A percentile compares a stretch with the other conserved stretches of the same genome.
Evolutionary conservation across 1,140 invertebrate species (phyloP).

Genomic region (Pseudomyrmex cubaensis): DNA sequence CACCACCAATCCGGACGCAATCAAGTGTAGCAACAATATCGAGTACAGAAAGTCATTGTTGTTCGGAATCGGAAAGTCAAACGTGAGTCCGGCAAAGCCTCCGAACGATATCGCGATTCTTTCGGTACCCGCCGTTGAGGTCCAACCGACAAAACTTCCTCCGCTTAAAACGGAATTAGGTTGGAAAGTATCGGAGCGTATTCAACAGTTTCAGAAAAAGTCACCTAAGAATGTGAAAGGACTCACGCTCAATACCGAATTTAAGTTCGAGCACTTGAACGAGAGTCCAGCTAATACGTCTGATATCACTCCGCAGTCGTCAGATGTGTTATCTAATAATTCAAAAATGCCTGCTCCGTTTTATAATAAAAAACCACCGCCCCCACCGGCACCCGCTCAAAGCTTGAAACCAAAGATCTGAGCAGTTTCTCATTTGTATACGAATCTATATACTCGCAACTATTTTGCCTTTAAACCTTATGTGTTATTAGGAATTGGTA

Average conservation of each 20-base stretch:
- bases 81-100: neutral
- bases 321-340: constrained; percentile 65
- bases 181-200: constrained; percentile 74
- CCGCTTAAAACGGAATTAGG: constrained; percentile 72
- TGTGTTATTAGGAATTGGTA: neutral
- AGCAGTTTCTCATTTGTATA: constrained; percentile 3
- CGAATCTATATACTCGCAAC: constrained; percentile 18
- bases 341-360: constrained; percentile 71
- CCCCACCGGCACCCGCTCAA: constrained; percentile 80
- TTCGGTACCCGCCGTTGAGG: neutral
- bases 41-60: constrained; percentile 70
- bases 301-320: constrained; percentile 69
- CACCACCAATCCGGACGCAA: constrained; percentile 89
- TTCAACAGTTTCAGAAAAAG: constrained; percentile 74
- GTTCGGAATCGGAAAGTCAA: constrained; percentile 27
- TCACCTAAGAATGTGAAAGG: constrained; percentile 82
- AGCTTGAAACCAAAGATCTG: constrained; percentile 78
- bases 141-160: constrained; percentile 48
- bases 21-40: constrained; percentile 85
- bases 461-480: constrained; percentile 18
- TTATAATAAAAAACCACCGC: constrained; percentile 83
- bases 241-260: constrained; percentile 81
- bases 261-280: constrained; percentile 74
- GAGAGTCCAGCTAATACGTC: constrained; percentile 72
- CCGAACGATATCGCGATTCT: neutral